A percentile compares a stretch with the other conserved stretches of the same genome.
phyloP scores from a whole-genome alignment of 2,888 invertebrate species.

The Alloscopus bannaensis region DNA sequence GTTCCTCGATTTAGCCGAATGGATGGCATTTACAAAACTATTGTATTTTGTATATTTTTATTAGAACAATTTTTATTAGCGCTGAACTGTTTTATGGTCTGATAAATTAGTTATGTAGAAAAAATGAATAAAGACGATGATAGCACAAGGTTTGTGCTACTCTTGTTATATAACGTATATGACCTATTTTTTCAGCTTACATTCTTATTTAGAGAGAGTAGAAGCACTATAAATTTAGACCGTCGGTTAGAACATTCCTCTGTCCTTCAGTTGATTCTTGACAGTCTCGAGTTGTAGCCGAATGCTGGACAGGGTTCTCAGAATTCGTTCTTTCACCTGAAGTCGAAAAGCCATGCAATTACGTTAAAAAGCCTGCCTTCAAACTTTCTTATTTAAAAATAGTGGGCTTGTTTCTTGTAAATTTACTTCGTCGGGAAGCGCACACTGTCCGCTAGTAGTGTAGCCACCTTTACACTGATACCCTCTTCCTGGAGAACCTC shows the following conservation, averaged over 20 bases:
- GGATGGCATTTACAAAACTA: too few relatives aligned
- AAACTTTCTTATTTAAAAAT: neutral
- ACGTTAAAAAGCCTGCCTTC: neutral
- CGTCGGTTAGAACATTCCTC: neutral
- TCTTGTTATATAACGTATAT: neutral
- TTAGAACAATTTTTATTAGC: too few relatives aligned
- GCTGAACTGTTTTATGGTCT: neutral
- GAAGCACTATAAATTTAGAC: neutral
- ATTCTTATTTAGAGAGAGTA: neutral
- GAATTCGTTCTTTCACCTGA: conserved; percentile 4
- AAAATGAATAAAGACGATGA: neutral
- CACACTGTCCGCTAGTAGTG: neutral
- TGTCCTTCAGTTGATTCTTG: conserved; percentile 3
- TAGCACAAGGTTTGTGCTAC: neutral
- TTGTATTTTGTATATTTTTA: too few relatives aligned
- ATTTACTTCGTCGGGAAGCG: neutral
- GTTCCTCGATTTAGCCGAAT: too few relatives aligned
- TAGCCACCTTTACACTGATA: neutral
- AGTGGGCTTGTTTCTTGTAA: neutral
- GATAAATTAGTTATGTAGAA: neutral
- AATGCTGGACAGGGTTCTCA: conserved; percentile 6
- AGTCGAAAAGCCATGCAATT: neutral
- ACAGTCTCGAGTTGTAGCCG: conserved; percentile 7
- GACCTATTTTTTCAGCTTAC: neutral
- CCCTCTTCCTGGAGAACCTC: neutral